A percentile compares a stretch with the other conserved stretches of the same genome.
Evolutionary conservation across 37 sponge, comb jelly and placozoan species (phyloP).

Genomic region (Halichondria panicea): DNA sequence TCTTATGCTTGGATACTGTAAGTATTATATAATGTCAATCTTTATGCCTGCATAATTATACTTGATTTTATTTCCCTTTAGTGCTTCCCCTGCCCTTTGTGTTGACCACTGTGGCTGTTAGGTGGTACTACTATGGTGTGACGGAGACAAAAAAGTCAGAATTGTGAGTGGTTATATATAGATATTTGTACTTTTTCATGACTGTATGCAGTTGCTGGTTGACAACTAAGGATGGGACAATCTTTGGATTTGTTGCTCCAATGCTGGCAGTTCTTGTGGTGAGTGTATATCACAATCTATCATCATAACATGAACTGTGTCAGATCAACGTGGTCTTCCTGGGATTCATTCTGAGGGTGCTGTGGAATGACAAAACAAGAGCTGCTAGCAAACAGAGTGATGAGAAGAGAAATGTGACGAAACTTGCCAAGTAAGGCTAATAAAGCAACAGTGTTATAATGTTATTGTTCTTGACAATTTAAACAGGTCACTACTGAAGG

Average conservation of each 20-base stretch:
- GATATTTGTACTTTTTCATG: not conserved
- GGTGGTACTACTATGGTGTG: conserved; percentile 13
- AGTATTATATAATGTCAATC: no score
- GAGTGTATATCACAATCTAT: no score
- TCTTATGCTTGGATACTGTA: conserved; percentile 57
- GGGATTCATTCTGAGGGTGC: conserved; percentile 7
- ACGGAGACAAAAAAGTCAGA: not conserved
- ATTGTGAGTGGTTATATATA: conserved; percentile 1
- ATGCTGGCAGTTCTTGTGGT: conserved; percentile 48
- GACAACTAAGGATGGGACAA: conserved; percentile 16
- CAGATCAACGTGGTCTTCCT: conserved; percentile 23
- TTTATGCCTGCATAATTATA: no score
- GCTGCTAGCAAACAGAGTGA: no score
- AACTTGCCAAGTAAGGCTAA: no score
- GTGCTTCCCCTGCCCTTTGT: conserved; percentile 24
- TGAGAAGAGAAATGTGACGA: no score
- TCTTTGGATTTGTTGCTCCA: conserved; percentile 43
- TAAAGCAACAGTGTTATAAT: no score
- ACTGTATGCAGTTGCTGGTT: conserved; percentile 31
- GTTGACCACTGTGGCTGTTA: conserved; percentile 5
- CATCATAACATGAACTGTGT: not conserved
- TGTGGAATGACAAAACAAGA: no score
- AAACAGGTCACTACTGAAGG: no score
- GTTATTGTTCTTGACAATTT: no score
- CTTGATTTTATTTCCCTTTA: no score